Percentiles rank a stretch among this genome's conserved stretches.
Evolutionary conservation across 2,797 vertebrate genomes (phyloP).

Genomic region (Sternotherus odoratus): DNA sequence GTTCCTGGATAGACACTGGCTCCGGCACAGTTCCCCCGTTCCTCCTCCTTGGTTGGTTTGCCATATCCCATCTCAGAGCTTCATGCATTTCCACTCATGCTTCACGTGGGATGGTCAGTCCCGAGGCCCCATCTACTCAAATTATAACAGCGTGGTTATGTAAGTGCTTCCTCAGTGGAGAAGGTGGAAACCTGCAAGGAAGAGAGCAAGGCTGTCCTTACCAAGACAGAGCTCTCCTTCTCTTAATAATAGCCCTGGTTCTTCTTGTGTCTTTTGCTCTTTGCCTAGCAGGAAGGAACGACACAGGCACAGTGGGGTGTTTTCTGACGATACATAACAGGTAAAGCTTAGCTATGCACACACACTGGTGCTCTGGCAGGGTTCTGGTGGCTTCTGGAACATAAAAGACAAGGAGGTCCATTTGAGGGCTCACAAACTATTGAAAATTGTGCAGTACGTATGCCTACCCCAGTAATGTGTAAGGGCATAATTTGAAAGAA

Average conservation of each 20-base stretch:
- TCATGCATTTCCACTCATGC: not conserved
- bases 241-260: not conserved
- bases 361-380: fast-evolving
- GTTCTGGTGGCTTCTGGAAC: not conserved
- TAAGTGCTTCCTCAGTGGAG: not conserved
- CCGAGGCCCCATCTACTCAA: not conserved
- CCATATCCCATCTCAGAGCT: not conserved
- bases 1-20: not conserved
- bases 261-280: not conserved
- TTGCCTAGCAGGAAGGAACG: not conserved
- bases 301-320: not conserved
- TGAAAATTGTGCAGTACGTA: not conserved
- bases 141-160: not conserved
- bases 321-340: not conserved
- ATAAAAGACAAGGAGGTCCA: not conserved
- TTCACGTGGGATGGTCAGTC: not conserved
- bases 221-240: not conserved
- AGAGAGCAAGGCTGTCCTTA: not conserved
- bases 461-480: not conserved
- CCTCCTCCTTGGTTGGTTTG: not conserved
- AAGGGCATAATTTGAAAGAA: not conserved
- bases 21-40: not conserved
- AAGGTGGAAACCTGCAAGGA: not conserved
- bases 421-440: not conserved
- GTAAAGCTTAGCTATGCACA: not conserved